Base-by-base conservation (phyloP, 2,113 vertebrate genomes). In the Ceyx melanurus region DNA sequence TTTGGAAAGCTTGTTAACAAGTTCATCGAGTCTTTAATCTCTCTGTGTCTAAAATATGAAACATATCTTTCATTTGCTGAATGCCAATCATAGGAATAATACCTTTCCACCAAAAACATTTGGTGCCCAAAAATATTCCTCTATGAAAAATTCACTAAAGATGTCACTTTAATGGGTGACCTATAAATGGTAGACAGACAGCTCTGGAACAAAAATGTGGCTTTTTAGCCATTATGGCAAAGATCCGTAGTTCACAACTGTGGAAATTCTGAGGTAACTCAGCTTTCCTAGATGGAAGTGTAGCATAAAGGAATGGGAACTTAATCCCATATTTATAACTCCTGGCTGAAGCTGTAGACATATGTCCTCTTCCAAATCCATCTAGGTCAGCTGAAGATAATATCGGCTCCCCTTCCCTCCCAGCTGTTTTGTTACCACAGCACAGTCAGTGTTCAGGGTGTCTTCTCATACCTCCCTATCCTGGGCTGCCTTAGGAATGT, bases 241-340 rank as follows among this genome's bases (percentile, higher is more conserved):
- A 88, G 77, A 95, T 57, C 45, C 42, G 88, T 61, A 70, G 54
- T 56, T 89, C 51, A 73, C 25, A 88, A 85, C 43, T 56, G 56
- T 94, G 94, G 93, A 95, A 96, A 95, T 42, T 88, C 82, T 96
- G 95, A 95, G 67, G 75, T 92, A 94, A 92, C 60, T 80, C 67
- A 42, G 46, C 60, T 94, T 94, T 95, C 88, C 90, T 89, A 94
- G 64, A 82, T 85, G 91, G 87, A 96, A 92, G 88, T 67, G 22
- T 76, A 91, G 71, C 20, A 70, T 92, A 82, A 92, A 94, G 85
- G 88, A 94, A 94, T 80, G 87, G 66, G 75, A 92, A 94, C 37
- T 85, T 95, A 95, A 95, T 94, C 85, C 71, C 9, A 2, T 80
- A 57, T 92, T 95, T 92, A 95, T 61, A 92, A 95, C 82, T 79